phyloP scores from a whole-genome alignment of 2,113 vertebrate genomes.

The Platanista minor region DNA sequence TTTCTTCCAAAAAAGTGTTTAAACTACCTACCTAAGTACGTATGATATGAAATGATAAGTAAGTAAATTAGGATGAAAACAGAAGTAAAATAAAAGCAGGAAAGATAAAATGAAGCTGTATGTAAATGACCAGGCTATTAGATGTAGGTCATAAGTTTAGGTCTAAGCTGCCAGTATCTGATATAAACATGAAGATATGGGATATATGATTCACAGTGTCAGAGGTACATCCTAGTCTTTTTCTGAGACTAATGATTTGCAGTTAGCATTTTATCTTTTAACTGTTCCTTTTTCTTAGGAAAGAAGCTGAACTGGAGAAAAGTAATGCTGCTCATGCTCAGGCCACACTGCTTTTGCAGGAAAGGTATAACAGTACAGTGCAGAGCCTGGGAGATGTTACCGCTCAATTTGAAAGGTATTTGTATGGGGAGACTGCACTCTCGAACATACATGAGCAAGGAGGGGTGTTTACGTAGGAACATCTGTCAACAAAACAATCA shows the following conservation, averaged over 20 bases:
- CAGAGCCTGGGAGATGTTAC: slow-evolving; percentile 78
- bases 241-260: not conserved
- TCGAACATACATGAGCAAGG: not conserved
- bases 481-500: not conserved
- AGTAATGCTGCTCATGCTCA: slow-evolving; percentile 74
- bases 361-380: slow-evolving; percentile 74
- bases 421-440: not conserved
- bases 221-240: not conserved
- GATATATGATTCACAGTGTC: not conserved
- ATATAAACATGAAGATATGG: not conserved
- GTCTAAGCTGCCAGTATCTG: not conserved
- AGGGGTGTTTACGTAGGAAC: not conserved
- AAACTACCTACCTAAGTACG: not conserved
- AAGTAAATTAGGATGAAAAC: not conserved
- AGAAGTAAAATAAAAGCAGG: not conserved
- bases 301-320: slow-evolving; percentile 78
- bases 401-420: slow-evolving; percentile 88
- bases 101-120: not conserved
- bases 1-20: not conserved
- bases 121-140: not conserved
- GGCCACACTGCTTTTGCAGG: slow-evolving; percentile 77
- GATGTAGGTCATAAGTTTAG: not conserved
- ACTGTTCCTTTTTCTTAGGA: slow-evolving; percentile 72
- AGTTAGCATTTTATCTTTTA: not conserved
- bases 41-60: not conserved